A percentile compares a stretch with the other conserved stretches of the same genome.
phyloP scores from a whole-genome alignment of 2,113 vertebrate species.

The Nicator chloris region DNA sequence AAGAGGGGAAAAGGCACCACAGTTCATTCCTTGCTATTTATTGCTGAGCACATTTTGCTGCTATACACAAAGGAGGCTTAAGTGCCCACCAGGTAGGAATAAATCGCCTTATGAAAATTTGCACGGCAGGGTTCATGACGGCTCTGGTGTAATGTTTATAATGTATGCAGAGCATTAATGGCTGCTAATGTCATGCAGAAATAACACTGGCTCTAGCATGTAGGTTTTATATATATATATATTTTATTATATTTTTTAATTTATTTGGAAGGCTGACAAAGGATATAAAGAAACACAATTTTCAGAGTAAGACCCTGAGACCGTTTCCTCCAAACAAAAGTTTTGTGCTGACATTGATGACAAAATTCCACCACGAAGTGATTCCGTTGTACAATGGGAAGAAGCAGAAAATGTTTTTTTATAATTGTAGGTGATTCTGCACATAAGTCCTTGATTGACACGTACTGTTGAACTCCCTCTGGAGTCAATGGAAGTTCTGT shows the following conservation, averaged over 20 bases:
- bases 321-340: not conserved
- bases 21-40: conserved; percentile 54
- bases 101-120: conserved; percentile 74
- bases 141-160: conserved; percentile 68
- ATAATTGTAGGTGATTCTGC: conserved; percentile 1
- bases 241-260: not conserved
- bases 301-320: not conserved
- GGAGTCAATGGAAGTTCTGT: conserved; percentile 20
- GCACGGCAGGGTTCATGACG: conserved; percentile 54
- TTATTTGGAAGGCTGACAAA: not conserved
- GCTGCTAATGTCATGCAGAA: conserved; percentile 54
- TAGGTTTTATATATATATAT: not conserved
- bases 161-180: conserved; percentile 64
- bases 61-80: conserved; percentile 64
- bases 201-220: conserved; percentile 37
- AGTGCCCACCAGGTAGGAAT: conserved; percentile 71
- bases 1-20: not conserved
- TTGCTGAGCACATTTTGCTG: conserved; percentile 58
- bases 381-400: not conserved
- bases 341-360: not conserved
- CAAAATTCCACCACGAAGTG: not conserved
- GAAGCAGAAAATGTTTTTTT: not conserved
- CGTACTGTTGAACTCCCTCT: not conserved
- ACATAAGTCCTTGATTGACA: conserved; percentile 33
- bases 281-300: not conserved